These are phyloP conservation scores for Sinocyclocheilus anophthalmus DNA, from an alignment of 2,113 vertebrate genomes.

Conservation along the genomic window DNA sequence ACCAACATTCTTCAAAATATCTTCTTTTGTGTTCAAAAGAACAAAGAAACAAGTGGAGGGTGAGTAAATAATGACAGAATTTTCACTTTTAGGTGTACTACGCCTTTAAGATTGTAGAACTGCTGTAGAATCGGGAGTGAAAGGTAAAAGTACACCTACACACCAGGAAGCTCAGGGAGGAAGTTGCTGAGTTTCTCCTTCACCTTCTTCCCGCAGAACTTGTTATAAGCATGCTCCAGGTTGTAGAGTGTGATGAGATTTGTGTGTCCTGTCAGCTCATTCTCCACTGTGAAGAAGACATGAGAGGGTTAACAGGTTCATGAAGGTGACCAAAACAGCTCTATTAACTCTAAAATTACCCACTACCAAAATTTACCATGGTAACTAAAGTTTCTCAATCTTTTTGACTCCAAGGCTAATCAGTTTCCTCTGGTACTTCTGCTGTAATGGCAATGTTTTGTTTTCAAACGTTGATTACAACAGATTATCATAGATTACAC, in stretches of 20 bases:
- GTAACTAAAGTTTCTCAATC: neutral
- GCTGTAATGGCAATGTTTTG: neutral
- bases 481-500: neutral
- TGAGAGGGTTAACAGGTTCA: neutral
- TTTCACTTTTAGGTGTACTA: too few relatives aligned
- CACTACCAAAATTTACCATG: neutral
- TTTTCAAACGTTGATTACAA: neutral
- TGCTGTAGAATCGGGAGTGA: too few relatives aligned
- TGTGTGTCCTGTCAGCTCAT: slow-evolving; percentile 93
- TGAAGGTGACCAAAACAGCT: neutral
- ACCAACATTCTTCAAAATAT: too few relatives aligned
- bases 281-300: slow-evolving; percentile 77
- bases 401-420: neutral
- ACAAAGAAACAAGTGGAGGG: too few relatives aligned
- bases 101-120: too few relatives aligned
- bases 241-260: slow-evolving; percentile 98
- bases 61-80: too few relatives aligned
- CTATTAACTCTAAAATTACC: neutral
- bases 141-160: neutral
- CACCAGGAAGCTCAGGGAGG: slow-evolving; percentile 92
- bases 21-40: too few relatives aligned
- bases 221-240: slow-evolving; percentile 94
- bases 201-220: slow-evolving; percentile 97
- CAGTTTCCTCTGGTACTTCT: neutral
- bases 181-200: slow-evolving; percentile 99